phyloP scores from a whole-genome alignment of 2,797 vertebrate species.

The Sphaeramia orbicularis region DNA sequence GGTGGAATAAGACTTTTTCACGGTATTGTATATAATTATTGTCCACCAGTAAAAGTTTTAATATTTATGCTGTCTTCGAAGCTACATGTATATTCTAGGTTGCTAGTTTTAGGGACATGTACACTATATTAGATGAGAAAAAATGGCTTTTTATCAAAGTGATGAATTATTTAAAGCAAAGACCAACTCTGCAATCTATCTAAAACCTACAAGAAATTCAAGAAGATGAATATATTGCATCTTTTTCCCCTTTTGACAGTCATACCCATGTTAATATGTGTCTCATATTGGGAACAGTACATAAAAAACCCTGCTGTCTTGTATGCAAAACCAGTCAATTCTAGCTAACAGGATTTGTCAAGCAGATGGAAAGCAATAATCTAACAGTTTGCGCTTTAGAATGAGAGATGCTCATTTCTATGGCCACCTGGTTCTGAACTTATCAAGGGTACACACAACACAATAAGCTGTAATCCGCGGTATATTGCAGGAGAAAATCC shows the following conservation, averaged over 20 bases:
- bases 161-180: background rate
- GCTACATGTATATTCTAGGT: too few relatives aligned
- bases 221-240: slow-evolving; percentile 9
- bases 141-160: too few relatives aligned
- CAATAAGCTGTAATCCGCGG: slow-evolving; percentile 64
- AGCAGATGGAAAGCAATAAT: slow-evolving; percentile 62
- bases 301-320: slow-evolving; percentile 44
- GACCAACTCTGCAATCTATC: slow-evolving; percentile 13
- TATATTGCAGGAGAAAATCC: slow-evolving; percentile 63
- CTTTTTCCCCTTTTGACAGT: slow-evolving; percentile 31
- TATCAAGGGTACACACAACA: slow-evolving; percentile 40
- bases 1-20: too few relatives aligned
- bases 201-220: slow-evolving; percentile 15
- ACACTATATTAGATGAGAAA: too few relatives aligned
- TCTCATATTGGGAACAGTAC: slow-evolving; percentile 40
- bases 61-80: too few relatives aligned
- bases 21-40: too few relatives aligned
- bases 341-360: slow-evolving; percentile 66
- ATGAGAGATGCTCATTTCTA: slow-evolving; percentile 49
- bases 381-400: slow-evolving; percentile 49
- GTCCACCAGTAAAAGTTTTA: too few relatives aligned
- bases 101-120: too few relatives aligned
- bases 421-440: slow-evolving; percentile 57
- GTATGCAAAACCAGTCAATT: slow-evolving; percentile 63
- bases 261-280: slow-evolving; percentile 32